Evolutionary conservation across 1,140 invertebrate genomes (phyloP).

Genomic region (Drosophila navojoa): DNA sequence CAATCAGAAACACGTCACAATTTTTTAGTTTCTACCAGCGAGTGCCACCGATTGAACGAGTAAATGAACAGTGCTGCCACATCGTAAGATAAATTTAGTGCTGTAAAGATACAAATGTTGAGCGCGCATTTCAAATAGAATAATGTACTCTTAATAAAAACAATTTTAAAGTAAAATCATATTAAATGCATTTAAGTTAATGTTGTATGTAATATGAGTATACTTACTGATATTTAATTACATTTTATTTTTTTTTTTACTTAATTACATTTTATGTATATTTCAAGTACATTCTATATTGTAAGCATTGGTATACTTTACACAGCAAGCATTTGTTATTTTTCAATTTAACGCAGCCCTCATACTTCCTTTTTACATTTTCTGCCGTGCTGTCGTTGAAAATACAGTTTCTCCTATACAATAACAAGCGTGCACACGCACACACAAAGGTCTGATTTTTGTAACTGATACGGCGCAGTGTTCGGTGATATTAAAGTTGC

Average conservation of each 20-base stretch:
- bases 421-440: slow-evolving; percentile 18
- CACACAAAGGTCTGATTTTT: slow-evolving; percentile 23
- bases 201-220: neutral
- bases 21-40: neutral
- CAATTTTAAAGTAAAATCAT: neutral
- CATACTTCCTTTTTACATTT: slow-evolving; percentile 24
- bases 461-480: slow-evolving; percentile 37
- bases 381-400: slow-evolving; percentile 15
- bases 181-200: neutral
- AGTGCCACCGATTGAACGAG: neutral
- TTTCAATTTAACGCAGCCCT: slow-evolving; percentile 33
- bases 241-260: neutral
- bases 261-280: neutral
- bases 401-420: slow-evolving; percentile 21
- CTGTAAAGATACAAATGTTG: neutral
- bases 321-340: slow-evolving; percentile 24
- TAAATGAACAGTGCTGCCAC: slow-evolving; percentile 8
- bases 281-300: neutral
- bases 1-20: slow-evolving; percentile 9
- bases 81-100: neutral
- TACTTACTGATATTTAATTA: too few species aligned
- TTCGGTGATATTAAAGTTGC: slow-evolving; percentile 43
- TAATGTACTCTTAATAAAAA: neutral
- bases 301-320: neutral
- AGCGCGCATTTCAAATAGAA: neutral